phyloP scores from a whole-genome alignment of 2,113 vertebrate species.

The Hystrix brachyura region DNA sequence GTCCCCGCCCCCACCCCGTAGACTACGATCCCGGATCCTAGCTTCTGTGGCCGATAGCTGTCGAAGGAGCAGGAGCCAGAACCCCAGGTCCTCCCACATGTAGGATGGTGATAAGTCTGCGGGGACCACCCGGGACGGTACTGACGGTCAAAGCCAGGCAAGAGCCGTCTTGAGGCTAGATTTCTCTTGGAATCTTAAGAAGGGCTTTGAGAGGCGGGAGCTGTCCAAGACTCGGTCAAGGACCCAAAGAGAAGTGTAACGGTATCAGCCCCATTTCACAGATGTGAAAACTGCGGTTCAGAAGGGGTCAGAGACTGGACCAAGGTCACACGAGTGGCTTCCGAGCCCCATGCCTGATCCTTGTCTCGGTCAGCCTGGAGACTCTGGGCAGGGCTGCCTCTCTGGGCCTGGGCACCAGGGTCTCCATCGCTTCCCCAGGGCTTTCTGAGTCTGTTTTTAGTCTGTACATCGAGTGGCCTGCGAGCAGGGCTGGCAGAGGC shows the following conservation, averaged over 20 bases:
- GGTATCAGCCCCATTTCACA: neutral
- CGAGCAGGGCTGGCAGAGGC: constrained; percentile 79
- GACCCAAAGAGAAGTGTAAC: neutral
- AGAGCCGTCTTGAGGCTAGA: neutral
- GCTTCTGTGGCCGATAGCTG: neutral
- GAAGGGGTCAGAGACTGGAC: neutral
- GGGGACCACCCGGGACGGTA: neutral
- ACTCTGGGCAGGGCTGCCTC: constrained; percentile 27
- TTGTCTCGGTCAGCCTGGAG: neutral
- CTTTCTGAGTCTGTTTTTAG: constrained; percentile 88
- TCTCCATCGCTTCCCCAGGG: constrained; percentile 83
- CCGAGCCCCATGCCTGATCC: neutral
- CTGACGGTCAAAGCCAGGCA: constrained; percentile 4
- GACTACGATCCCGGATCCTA: neutral
- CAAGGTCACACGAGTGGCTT: neutral
- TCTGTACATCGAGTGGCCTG: constrained; percentile 75
- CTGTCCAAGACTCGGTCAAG: neutral
- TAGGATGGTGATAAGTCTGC: neutral
- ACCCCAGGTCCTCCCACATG: neutral
- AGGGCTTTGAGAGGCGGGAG: neutral
- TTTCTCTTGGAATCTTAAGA: neutral
- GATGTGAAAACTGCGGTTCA: neutral
- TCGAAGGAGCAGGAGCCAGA: neutral
- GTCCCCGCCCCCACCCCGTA: neutral
- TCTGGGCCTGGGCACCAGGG: constrained; percentile 61